Evolutionary conservation across 1,140 invertebrate genomes (phyloP), one percentile per base, ranked within the genome.

Genomic region (Neuroterus valhalla): DNA sequence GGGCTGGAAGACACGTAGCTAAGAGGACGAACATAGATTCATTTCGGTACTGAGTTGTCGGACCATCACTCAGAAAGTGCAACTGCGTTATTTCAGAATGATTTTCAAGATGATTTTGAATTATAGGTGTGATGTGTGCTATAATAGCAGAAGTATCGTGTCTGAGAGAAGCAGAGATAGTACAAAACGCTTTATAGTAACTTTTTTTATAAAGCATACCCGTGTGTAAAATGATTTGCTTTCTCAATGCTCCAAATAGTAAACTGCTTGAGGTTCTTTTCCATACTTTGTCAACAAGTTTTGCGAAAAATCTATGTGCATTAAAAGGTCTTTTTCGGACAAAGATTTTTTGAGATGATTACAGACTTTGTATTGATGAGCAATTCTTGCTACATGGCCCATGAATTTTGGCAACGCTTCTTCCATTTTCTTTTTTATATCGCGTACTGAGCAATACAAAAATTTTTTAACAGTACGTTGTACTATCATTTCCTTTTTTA

Each of bases 221-320:
- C n/a, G 42, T 72, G 66, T 72, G 26, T 43, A 72, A 46, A 17
- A 45, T 66, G 3, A 72, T 42, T 72, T 72, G 71, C 48, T 67
- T 43, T 67, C 66, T 72, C 12, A 62, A 72, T 26, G 43, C 71
- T 23, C 71, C 62, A 73, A 67, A n/a, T n/a, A 67, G 67, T 72
- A 62, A 42, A 67, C 31, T 15, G 17, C 31, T 10, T 72, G 71
- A 46, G 66, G 43, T 72, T 72, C n/a, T n/a, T n/a, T n/a, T n/a
- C n/a, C n/a, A n/a, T n/a, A n/a, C n/a, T n/a, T n/a, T n/a, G n/a
- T n/a, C 71, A 46, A 12, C 52, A 52, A 71, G 26, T 71, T 71
- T 71, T 71, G 23, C 8, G 69, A 4, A 71, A 62, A 71, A 71
- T 71, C 50, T 14, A 66, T 71, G 3, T 43, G 46, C 19, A 48